Evolutionary conservation across 2,113 vertebrate genomes (phyloP), one percentile per base, ranked within the genome.

Genomic region (Probosciger aterrimus): DNA sequence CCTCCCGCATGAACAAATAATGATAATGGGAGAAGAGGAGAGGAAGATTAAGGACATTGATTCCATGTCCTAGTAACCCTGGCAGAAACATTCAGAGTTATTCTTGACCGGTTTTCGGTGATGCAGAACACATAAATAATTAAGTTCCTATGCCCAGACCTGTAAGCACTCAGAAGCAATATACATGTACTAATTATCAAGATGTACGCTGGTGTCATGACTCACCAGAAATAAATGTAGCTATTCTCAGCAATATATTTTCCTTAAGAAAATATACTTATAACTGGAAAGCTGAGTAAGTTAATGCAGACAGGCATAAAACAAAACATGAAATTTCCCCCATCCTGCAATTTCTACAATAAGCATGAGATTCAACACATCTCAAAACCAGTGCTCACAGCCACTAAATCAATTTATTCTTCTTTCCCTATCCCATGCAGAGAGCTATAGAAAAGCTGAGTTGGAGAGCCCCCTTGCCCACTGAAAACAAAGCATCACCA

Each of bases 371-470:
- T 77, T 77, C 74, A 80, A 71, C 41, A 22, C 17, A 9, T 37
- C 64, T 52, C 84, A 91, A 88, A 92, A 33, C 3, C 41, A 33
- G 22, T 52, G 41, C 41, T 83, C 37, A 74, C 59, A 77, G 25
- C 31, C 53, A 83, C 92, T 91, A 85, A 92, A 90, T 7, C 37
- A 74, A 83, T 77, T 95, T 93, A 74, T 94, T 86, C 37, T 86
- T 80, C 73, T 86, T 70, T 75, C 41, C 50, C 25, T 70, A 77
- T 70, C 41, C 78, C 53, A 77, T 31, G 33, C 11, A 91, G 31
- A 76, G 55, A 60, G 14, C 3, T 10, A 83, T 18, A 57, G 41
- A 65, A 91, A 94, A 90, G 44, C 28, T 80, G 41, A 88, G 22
- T 24, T 82, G 28, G 16, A 60, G 85, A 70, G 86, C 11, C 11